A percentile compares a stretch with the other conserved stretches of the same genome.
phyloP scores from a whole-genome alignment of 2,797 vertebrate species.

The Phrynocephalus guinanensis region DNA sequence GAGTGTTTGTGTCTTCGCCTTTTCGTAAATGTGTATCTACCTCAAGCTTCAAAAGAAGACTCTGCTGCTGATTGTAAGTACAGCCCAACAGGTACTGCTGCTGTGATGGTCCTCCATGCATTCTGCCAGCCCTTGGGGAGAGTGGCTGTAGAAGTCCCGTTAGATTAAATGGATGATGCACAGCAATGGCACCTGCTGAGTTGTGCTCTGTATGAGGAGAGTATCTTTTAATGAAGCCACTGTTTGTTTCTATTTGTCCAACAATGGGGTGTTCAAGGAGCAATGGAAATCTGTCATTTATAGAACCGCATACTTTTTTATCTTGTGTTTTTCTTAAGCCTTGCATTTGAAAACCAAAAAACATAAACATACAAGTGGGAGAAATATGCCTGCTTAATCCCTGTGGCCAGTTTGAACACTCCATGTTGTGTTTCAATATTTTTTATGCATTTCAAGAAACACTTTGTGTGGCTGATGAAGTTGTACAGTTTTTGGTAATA shows the following conservation, averaged over 20 bases:
- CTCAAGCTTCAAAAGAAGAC: constrained; percentile 82
- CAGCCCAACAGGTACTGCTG: neutral
- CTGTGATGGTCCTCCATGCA: neutral
- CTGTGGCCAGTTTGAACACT: constrained; percentile 80
- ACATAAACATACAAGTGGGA: constrained; percentile 27
- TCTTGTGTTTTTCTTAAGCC: constrained; percentile 52
- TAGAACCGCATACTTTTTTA: constrained; percentile 63
- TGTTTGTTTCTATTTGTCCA: constrained; percentile 68
- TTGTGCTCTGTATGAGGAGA: constrained; percentile 63
- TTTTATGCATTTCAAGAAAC: constrained; percentile 67
- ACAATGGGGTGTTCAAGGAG: constrained; percentile 69
- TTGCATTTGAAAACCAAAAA: constrained; percentile 38
- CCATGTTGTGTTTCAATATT: constrained; percentile 58
- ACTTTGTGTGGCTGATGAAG: constrained; percentile 70
- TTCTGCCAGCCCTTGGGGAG: neutral
- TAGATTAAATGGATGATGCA: neutral
- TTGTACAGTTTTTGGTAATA: constrained; percentile 82
- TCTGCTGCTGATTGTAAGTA: constrained; percentile 74
- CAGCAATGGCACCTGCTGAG: neutral
- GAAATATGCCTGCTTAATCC: constrained; percentile 70
- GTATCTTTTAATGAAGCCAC: constrained; percentile 70
- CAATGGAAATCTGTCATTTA: constrained; percentile 64
- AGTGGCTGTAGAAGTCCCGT: neutral
- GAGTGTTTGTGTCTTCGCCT: constrained; percentile 54
- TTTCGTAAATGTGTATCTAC: constrained; percentile 81